Base-by-base conservation (phyloP, 1,140 invertebrate species). In the Halesus radiatus region DNA sequence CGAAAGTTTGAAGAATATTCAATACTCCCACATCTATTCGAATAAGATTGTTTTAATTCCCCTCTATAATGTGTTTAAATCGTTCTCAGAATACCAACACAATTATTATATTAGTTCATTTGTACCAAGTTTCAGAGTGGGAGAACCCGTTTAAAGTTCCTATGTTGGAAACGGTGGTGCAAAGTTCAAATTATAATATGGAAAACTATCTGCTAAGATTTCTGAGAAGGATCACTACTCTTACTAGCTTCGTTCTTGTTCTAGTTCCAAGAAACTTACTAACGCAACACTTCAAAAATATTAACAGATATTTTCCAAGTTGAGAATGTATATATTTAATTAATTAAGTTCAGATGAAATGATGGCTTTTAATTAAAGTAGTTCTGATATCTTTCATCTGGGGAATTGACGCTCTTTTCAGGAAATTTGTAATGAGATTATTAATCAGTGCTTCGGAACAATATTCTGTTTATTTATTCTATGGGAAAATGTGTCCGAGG, bases 161-260 rank as follows among this genome's bases (percentile, higher is more conserved):
- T 29, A 32, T 29, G 26, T 66, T 26, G 22, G 23, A 66, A 26
- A 66, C 62, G 15, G 22, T 66, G n/a, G 23, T 10, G 13, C 37
- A 45, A 10, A 29, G 62, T 66, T 45, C 37, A 45, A 1, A 45
- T 13, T 45, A 45, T 45, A 45, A 45, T 45, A 45, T 3, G 62
- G 56, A 60, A 29, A 66, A 66, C 62, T 66, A 66, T 66, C 62
- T 23, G 18, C 1, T 58, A 60, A 60, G 56, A 60, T 60, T 60
- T 60, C 23, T 15, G 23, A 18, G 56, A 22, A 60, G 56, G n/a
- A 60, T 60, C 37, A 45, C 26, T 29, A 3, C 5, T 5, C 5
- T 3, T 8, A 13, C 37, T 45, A 23, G 56, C 56, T 22, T 18
- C 2, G n/a, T 22, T 13, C 56, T 60, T 1, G 54, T 20, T 3